Base-by-base conservation (phyloP, 2,797 vertebrate genomes). In the Macropus fuliginosus region DNA sequence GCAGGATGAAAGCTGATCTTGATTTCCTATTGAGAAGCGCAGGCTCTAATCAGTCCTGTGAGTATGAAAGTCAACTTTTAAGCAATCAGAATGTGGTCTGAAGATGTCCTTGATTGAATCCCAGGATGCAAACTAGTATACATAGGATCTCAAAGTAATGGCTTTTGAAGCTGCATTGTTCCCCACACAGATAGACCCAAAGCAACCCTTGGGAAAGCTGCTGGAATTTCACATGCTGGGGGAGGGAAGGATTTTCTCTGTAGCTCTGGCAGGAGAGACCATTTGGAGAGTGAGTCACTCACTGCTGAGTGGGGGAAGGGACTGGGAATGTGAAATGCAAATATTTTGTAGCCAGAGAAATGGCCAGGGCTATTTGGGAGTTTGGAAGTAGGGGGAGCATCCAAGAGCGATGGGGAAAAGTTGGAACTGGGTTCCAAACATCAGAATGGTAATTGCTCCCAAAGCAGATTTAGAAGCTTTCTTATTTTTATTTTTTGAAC, bases 111-210 rank as follows among this genome's bases (percentile, higher is more conserved):
- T 97, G 98, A 97, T 97, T 97, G 98, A 98, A 97, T 97, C 94
- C 96, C 93, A 5, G 54, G 98, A 97, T 96, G 98, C 97, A 96
- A 97, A 97, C 97, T 97, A 94, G 93, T 95, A 89, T 97, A 95
- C 97, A 95, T 94, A 96, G 96, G 95, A 97, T 97, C 97, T 97
- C 93, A 0, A 55, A 92, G 97, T 95, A 91, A 92, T 34, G 96
- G 94, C 95, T 97, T 97, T 97, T 96, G 97, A 98, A 97, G 97
- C 55, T 12, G 95, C 96, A 96, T 98, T 98, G 96, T 98, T 97
- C 97, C 56, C 89, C 31, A 24, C 91, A 96, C 94, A 95, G 94
- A 94, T 62, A 92, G 92, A 55, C n/a, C n/a, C n/a, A 81, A 81
- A 81, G n/a, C 66, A 81, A 81, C 95, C 90, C 59, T 94, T 34